phyloP scores from a whole-genome alignment of 1,140 invertebrate species.

The Drosophila virilis region DNA sequence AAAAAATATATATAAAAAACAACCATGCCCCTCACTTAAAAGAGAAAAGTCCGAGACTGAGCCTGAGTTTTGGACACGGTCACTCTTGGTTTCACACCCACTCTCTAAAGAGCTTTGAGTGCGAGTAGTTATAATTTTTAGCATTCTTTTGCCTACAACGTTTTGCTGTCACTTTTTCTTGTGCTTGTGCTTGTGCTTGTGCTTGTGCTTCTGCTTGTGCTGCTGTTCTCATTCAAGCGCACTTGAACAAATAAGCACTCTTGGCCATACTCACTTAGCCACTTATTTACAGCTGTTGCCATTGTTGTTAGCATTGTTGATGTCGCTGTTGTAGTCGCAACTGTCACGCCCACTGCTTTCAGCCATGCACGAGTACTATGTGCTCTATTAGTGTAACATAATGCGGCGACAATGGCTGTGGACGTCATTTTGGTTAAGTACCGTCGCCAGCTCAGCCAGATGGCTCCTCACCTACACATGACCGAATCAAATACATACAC shows the following conservation, averaged over 20 bases:
- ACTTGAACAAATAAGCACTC: constrained; percentile 65
- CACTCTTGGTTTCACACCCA: background rate
- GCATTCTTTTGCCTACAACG: constrained; percentile 44
- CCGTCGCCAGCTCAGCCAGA: constrained; percentile 1
- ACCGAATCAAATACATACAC: too few relatives aligned
- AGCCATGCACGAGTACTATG: constrained; percentile 27
- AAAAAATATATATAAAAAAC: too few relatives aligned
- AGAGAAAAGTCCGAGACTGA: background rate
- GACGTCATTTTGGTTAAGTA: constrained; percentile 28
- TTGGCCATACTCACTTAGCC: constrained; percentile 65
- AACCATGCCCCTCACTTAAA: too few relatives aligned
- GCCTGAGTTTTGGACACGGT: background rate
- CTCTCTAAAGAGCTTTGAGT: background rate
- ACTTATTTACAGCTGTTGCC: constrained; percentile 60
- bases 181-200: background rate
- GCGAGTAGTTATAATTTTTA: constrained; percentile 22
- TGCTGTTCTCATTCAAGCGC: constrained; percentile 55
- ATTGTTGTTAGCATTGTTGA: constrained; percentile 50
- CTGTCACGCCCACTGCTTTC: constrained; percentile 37
- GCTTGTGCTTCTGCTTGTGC: constrained; percentile 6
- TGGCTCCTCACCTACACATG: constrained; percentile 18
- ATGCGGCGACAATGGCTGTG: constrained; percentile 42
- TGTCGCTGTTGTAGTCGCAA: constrained; percentile 22
- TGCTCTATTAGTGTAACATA: constrained; percentile 48
- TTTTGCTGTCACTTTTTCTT: constrained; percentile 45